Evolutionary conservation across 2,113 vertebrate genomes (phyloP).

Genomic region (Herpetotheres cachinnans): DNA sequence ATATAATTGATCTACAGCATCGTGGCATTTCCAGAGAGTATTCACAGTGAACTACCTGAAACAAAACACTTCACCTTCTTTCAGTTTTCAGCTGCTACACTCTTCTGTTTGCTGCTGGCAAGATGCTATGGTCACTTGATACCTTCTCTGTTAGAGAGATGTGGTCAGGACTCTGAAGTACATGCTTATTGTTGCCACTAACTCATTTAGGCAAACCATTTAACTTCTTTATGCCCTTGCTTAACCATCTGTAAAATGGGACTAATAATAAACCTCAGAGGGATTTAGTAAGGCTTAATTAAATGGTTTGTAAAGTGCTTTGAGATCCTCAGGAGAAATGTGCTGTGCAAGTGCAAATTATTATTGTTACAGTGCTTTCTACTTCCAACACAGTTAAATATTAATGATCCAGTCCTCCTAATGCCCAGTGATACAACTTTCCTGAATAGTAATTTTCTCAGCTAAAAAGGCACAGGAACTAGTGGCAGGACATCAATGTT

Average conservation of each 20-base stretch:
- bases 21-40: not conserved
- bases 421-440: not conserved
- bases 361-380: constrained; percentile 59
- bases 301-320: constrained; percentile 67
- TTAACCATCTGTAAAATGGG: constrained; percentile 68
- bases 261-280: constrained; percentile 63
- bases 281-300: constrained; percentile 64
- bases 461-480: not conserved
- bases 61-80: not conserved
- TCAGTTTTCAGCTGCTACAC: not conserved
- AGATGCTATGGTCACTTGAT: not conserved
- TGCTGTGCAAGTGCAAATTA: constrained; percentile 64
- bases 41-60: not conserved
- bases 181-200: constrained; percentile 33
- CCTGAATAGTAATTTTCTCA: not conserved
- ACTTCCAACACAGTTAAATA: constrained; percentile 64
- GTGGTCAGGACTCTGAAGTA: not conserved
- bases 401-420: constrained; percentile 44
- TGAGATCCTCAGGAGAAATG: constrained; percentile 65
- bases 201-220: constrained; percentile 59
- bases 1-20: accelerated
- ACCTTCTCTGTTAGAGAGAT: not conserved
- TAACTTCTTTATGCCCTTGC: constrained; percentile 66
- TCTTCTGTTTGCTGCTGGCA: not conserved
- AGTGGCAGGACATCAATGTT: not conserved